Percentiles rank a stretch among this genome's conserved stretches.
These are phyloP conservation scores for Bombus ignitus DNA, from an alignment of 1,140 invertebrate species.

Conservation along the genomic window DNA sequence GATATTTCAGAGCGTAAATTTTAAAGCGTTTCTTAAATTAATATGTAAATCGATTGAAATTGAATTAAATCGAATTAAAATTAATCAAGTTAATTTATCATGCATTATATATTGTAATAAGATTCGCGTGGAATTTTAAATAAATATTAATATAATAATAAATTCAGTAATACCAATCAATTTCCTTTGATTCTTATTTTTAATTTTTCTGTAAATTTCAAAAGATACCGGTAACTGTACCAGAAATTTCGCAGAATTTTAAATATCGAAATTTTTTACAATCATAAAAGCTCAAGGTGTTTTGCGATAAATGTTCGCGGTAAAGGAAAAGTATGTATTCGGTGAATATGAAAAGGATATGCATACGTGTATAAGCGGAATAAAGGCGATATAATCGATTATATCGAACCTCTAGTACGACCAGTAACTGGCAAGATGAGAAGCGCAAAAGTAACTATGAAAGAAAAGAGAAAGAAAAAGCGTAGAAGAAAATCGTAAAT, in stretches of 20 bases:
- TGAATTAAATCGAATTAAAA: not conserved
- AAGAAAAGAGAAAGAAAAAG: not conserved
- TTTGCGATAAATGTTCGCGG: no score
- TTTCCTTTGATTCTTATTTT: not conserved
- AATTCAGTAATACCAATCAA: not conserved
- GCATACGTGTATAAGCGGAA: not conserved
- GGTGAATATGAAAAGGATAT: no score
- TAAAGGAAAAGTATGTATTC: no score
- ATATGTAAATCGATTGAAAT: not conserved
- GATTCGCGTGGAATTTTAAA: not conserved
- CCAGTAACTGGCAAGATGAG: not conserved
- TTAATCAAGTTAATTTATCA: not conserved
- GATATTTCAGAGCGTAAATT: not conserved
- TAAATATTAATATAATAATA: not conserved
- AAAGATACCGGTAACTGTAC: not conserved
- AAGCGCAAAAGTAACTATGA: not conserved
- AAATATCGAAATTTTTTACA: no score
- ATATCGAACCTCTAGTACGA: not conserved
- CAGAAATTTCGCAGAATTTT: no score
- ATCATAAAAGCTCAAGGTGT: no score
- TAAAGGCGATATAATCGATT: not conserved
- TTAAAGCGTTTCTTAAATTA: not conserved
- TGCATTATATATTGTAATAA: not conserved
- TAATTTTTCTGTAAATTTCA: not conserved
- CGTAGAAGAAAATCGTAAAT: slow-evolving; percentile 38